phyloP scores from a whole-genome alignment of 2,888 invertebrate genomes.

The Eremobia ochroleuca region DNA sequence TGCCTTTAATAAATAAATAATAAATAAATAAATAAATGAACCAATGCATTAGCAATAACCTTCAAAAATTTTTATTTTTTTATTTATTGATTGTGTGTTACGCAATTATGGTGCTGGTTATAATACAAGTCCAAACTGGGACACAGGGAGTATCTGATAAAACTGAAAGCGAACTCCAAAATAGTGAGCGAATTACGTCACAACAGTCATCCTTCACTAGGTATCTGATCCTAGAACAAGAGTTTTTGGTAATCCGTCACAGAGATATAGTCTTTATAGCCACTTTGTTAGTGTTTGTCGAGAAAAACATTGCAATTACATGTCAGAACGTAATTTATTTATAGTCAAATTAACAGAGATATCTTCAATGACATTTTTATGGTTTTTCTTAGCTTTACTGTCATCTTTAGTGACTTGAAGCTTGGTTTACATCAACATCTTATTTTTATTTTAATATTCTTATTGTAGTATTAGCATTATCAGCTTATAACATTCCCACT shows the following conservation, averaged over 20 bases:
- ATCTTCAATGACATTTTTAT: constrained; percentile 21
- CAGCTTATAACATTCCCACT: background rate
- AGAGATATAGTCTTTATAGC: constrained; percentile 45
- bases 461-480: background rate
- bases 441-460: background rate
- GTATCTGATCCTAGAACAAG: constrained; percentile 41
- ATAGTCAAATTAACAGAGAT: constrained; percentile 24
- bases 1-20: too few relatives aligned
- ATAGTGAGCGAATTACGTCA: constrained; percentile 33
- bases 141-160: background rate
- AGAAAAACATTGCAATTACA: constrained; percentile 45
- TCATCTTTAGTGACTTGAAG: constrained; percentile 14
- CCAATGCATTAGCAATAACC: too few relatives aligned
- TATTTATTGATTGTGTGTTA: background rate
- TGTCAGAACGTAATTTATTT: constrained; percentile 26
- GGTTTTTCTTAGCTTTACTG: constrained; percentile 19
- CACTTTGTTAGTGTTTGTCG: constrained; percentile 41
- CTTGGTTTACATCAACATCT: background rate
- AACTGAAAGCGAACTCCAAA: background rate
- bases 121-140: background rate
- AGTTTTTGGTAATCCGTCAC: constrained; percentile 34
- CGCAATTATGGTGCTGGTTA: background rate
- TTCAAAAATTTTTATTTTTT: too few relatives aligned
- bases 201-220: constrained; percentile 40
- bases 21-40: too few relatives aligned